A percentile compares a stretch with the other conserved stretches of the same genome.
These are phyloP conservation scores for Ophiothrix spiculata DNA, from an alignment of 35 echinoderm and acorn worm species.

Conservation along the genomic window DNA sequence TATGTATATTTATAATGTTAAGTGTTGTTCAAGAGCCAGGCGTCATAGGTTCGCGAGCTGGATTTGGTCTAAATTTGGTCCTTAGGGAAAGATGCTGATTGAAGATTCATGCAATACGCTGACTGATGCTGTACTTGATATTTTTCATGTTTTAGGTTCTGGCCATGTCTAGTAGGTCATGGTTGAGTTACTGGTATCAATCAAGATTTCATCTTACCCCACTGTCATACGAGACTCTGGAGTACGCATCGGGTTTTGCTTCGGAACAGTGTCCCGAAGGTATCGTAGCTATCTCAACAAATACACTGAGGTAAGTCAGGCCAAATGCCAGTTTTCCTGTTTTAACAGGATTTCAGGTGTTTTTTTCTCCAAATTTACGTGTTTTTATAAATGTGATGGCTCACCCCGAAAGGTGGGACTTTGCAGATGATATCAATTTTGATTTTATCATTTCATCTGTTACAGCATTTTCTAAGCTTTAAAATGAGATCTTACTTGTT, in stretches of 20 bases:
- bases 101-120: not conserved
- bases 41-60: no score
- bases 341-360: no score
- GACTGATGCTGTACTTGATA: not conserved
- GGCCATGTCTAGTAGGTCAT: constrained; percentile 97
- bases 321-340: no score
- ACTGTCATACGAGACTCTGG: constrained; percentile 85
- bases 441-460: no score
- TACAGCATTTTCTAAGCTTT: no score
- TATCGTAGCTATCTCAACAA: constrained; percentile 98
- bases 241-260: constrained; percentile 94
- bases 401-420: no score
- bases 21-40: no score
- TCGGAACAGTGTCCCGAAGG: constrained; percentile 97
- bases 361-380: no score
- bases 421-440: no score
- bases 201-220: constrained; percentile 97
- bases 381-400: no score
- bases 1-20: no score
- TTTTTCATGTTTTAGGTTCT: constrained; percentile 73
- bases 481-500: no score
- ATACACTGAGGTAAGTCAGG: constrained; percentile 87
- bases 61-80: not conserved
- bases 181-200: constrained; percentile 99
- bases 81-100: not conserved